Evolutionary conservation across 2,888 invertebrate genomes (phyloP), one percentile per base, ranked within the genome.

Genomic region (Andrena dorsata): DNA sequence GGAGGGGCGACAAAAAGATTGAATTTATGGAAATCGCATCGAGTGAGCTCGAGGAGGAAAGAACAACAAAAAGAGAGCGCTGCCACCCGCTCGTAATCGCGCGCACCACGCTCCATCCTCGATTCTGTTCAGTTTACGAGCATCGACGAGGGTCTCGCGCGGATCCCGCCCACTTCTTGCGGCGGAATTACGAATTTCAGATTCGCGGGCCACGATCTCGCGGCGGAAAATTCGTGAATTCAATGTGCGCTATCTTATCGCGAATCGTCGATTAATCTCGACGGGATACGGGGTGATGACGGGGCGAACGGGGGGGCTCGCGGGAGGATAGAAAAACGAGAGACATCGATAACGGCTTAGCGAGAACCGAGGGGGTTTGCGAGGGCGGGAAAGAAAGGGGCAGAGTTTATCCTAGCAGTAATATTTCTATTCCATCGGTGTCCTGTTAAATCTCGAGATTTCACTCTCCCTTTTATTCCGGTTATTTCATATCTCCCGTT

Each of bases 401-500:
- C 81, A 82, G 77, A 82, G 85, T 90, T 91, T 88, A 91, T 91
- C 88, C 89, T 63, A 69, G 77, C 82, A 84, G 87, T 85, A 82
- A 90, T 91, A 90, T 90, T 90, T 91, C 87, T 90, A 85, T 88
- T 86, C 86, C 82, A 80, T 68, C 78, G 80, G 82, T 84, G 89
- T 85, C 82, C 76, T 60, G 88, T 76, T 83, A 72, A 73, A 75
- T 69, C 79, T 56, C 81, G 82, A 87, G 84, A 84, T 90, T 89
- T 90, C 90, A 90, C 90, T 90, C 87, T 91, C 86, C 76, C 88
- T 91, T 92, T 92, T 89, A 91, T 90, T 78, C 89, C 73, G 71
- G 80, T 78, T 90, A 90, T 91, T 90, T 88, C 88, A 84, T 89
- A 90, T 91, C 91, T 90, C 86, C 82, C 80, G 79, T 80, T 86